Evolutionary conservation across 2,888 invertebrate genomes (phyloP), one percentile per base, ranked within the genome.

Genomic region (Lithophane socia): DNA sequence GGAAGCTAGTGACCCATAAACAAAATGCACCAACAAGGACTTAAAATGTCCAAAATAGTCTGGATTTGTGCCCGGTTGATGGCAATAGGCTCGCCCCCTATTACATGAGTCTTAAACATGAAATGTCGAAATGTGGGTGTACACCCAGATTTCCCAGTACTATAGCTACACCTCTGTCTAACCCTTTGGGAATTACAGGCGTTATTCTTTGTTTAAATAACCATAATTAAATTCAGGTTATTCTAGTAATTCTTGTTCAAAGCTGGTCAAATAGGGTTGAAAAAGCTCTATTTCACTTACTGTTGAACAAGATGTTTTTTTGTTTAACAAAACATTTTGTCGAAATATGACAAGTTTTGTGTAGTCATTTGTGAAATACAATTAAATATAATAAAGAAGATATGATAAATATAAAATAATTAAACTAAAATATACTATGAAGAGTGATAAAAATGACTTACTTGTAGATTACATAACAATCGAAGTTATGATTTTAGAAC

Each of bases 361-460:
- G 9, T 21, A 18, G 21, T 52, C 21, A 52, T 52, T 18, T 18
- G 21, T 1, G 56, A n/a, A n/a, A 56, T 56, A n/a, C n/a, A n/a
- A n/a, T 56, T 7, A 52, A 67, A 67, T 37, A 54, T 56, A 16
- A 37, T 52, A 13, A 4, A 56, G 8, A 29, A n/a, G 1, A 52
- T 60, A 64, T 13, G 44, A 44, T 44, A 44, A 44, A 18, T 18
- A 44, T 63, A 8, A 37, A 75, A 65, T 29, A 37, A 47, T 44
- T 47, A 60, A 0, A 61, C n/a, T 69, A 80, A 72, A 49, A 21
- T 24, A 73, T 37, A 37, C 29, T 75, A 80, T 61, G 61, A 56
- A 80, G n/a, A 71, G 0, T 82, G 69, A 58, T 49, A 10, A 76
- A 63, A 61, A 13, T 49, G 44, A 80, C 83, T 83, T 83, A 83